Evolutionary conservation across 2,888 invertebrate genomes (phyloP), one percentile per base, ranked within the genome.

Genomic region (Calameuta filiformis): DNA sequence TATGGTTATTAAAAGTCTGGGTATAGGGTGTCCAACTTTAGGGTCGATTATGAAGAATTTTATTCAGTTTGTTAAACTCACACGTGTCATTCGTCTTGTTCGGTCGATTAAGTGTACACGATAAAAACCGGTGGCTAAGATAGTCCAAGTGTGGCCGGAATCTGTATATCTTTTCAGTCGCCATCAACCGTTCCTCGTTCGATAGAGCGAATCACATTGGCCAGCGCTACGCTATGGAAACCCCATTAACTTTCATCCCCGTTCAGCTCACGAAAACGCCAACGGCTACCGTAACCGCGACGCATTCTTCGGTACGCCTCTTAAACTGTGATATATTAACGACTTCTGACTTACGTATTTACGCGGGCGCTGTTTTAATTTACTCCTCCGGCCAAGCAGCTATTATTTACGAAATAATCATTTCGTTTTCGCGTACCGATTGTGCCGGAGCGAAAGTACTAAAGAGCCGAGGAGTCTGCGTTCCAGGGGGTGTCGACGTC

Each of bases 331-430:
- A 81, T 79, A 79, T 80, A 80, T 81, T 80, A 81, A 81, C 81
- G 79, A 81, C 81, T 78, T 69, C 73, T 77, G 78, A 82, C 79
- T 81, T 78, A 79, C 81, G 56, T 56, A 56, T 56, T 56, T 56
- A 56, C 56, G 77, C 73, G 75, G 40, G 76, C 69, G 75, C 79
- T 77, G 79, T 82, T 81, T 80, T 79, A 80, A 82, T 81, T 83
- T 81, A 78, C 79, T 81, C 75, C 79, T 35, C 78, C 40, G 76
- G 77, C 75, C 79, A 79, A 76, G 77, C 74, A 77, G 75, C 80
- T 77, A 80, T 80, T 81, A 79, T 81, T 81, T 79, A 35, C 76
- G 77, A 80, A 81, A 81, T 78, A 80, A 80, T 80, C 80, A 79
- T 80, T 75, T 77, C 80, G 78, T 77, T 79, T 79, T 80, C 79